Evolutionary conservation across 2,888 invertebrate species (phyloP).

Genomic region (Spodoptera exigua): DNA sequence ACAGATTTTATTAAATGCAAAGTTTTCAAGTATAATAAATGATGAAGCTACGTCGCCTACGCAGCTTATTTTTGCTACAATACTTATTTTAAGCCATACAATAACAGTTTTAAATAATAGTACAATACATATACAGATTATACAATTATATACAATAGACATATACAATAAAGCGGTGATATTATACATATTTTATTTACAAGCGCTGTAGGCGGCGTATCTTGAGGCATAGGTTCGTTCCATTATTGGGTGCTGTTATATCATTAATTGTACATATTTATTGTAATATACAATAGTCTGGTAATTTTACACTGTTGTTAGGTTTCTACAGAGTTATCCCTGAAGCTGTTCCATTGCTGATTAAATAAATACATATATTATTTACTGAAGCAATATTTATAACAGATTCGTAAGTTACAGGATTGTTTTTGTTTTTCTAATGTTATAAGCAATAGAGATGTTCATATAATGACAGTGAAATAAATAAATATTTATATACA

Average conservation of each 20-base stretch:
- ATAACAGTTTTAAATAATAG: conserved; percentile 75
- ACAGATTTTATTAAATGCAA: conserved; percentile 85
- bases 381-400: conserved; percentile 38
- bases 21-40: conserved; percentile 65
- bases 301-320: conserved; percentile 88
- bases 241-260: conserved; percentile 87
- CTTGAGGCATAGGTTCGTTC: conserved; percentile 75
- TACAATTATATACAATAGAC: conserved; percentile 81
- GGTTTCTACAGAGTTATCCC: conserved; percentile 87
- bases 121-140: conserved; percentile 81
- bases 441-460: conserved; percentile 32
- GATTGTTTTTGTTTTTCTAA: conserved; percentile 27
- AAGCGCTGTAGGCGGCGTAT: conserved; percentile 78
- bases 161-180: conserved; percentile 78
- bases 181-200: conserved; percentile 78
- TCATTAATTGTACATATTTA: conserved; percentile 88
- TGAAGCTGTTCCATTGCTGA: conserved; percentile 69
- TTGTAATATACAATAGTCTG: conserved; percentile 89
- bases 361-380: conserved; percentile 40
- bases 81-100: conserved; percentile 80
- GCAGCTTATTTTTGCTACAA: conserved; percentile 85
- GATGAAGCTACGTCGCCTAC: conserved; percentile 75
- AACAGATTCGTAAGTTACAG: conserved; percentile 11
- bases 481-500: conserved; percentile 29
- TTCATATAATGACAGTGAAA: conserved; percentile 36